Evolutionary conservation across 1,140 invertebrate genomes (phyloP), one percentile per base, ranked within the genome.

Genomic region (honey bee (Apis mellifera)): DNA sequence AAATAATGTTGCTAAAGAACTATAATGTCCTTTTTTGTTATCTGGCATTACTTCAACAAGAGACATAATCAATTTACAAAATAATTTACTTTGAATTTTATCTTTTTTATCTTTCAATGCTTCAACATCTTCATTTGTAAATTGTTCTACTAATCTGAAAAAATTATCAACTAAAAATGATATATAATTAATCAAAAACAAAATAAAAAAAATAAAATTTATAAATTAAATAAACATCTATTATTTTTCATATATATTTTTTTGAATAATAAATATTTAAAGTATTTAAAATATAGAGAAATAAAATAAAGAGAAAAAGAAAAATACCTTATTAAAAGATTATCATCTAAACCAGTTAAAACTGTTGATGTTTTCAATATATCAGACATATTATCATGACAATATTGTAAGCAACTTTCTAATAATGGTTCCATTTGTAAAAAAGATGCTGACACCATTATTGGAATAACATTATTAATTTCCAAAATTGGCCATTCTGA

Each of bases 401-500:
- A 97, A 93, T 95, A 98, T 60, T 96, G 94, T n/a, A 98, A 91
- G 79, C 97, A 98, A 90, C 96, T 96, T 77, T 97, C 95, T 5
- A 98, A 94, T 74, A 99, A 94, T 21, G 96, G 96, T 89, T 98
- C 97, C 98, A 99, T 99, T 95, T 98, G 97, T 13, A 99, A 94
- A 92, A 99, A 99, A 21, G 98, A 97, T 0, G 98, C 98, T 0
- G 98, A 99, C 2, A 99, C 97, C 79, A 99, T 95, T 74, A 99
- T 97, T 0, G 98, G 98, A 76, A 99, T 96, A 1, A 98, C 98
- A 94, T 98, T 99, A 78, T 95, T 96, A 1, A 97, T 94, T 90
- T 99, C 98, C 23, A 98, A 93, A 83, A 96, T 93, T 7, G 97
- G 97, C 93, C 96, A 96, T 73, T 96, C 95, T 79, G 95, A 95